A percentile compares a stretch with the other conserved stretches of the same genome.
phyloP scores from a whole-genome alignment of 35 echinoderm and acorn worm genomes.

The Eucidaris tribuloides region DNA sequence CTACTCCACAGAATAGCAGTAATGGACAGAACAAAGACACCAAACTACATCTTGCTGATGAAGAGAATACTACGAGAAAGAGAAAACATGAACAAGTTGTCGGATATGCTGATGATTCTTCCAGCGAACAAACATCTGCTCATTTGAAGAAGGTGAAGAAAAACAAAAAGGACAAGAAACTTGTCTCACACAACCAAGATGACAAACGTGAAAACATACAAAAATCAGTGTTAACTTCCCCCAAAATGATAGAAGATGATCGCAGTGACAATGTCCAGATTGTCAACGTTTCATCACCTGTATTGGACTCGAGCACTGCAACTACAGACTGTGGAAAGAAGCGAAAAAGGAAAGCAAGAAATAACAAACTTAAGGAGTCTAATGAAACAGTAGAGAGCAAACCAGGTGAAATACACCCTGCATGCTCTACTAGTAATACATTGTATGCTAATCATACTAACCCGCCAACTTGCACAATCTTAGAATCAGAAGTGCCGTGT shows the following conservation, averaged over 20 bases:
- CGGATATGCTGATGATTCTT: not conserved
- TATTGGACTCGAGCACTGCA: not conserved
- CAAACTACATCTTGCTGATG: not conserved
- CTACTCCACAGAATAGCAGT: too few species aligned
- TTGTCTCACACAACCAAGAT: not conserved
- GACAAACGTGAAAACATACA: not conserved
- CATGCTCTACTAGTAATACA: not conserved
- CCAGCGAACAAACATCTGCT: not conserved
- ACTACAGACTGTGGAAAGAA: conserved; percentile 16
- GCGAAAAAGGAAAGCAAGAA: conserved; percentile 63
- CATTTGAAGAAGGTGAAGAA: conserved; percentile 23
- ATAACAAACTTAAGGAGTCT: conserved; percentile 68
- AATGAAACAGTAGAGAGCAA: not conserved
- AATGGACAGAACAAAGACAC: too few species aligned
- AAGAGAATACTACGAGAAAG: not conserved
- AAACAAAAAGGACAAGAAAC: not conserved
- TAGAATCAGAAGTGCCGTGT: not conserved
- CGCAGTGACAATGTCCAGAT: not conserved
- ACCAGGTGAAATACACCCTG: not conserved
- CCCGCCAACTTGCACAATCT: not conserved
- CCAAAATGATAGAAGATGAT: not conserved
- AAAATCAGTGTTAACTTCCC: not conserved
- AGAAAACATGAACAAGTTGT: not conserved
- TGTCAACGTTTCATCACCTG: not conserved
- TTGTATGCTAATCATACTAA: not conserved